Base-by-base conservation (phyloP, 2,113 vertebrate species). In the Albula glossodonta region DNA sequence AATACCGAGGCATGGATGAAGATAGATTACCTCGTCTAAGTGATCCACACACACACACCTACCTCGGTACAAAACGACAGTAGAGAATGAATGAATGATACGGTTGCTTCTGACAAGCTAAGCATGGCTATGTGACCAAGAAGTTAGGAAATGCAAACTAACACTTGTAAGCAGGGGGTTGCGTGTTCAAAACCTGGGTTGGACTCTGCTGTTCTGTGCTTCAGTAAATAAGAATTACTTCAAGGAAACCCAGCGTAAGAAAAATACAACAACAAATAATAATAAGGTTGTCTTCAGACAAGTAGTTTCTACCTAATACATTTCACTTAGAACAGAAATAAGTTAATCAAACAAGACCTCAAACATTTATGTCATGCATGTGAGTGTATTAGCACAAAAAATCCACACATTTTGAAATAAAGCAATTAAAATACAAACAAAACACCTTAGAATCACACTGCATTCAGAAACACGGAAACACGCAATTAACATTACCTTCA, bases 401-500 rank as follows among this genome's bases (percentile, higher is more conserved):
- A 66, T 31, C 70, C 70, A 74, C n/a, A n/a, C 3, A 74, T 9
- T 5, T 70, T 74, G n/a, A 74, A 31, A 70, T 70, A n/a, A 77
- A 31, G 52, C 60, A 86, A 80, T 49, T 6, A 77, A 78, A 78
- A 31, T n/a, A 4, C 25, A 50, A 13, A 48, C 83, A 84, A 51
- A 51, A 4, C 50, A 52, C 4, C 82, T 17, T 2, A 53, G 19
- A 15, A 74, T 81, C 78, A 87, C 78, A 86, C 15, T 56, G 56
- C 49, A 66, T 56, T 66, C 22, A 41, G 7, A 78, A 84, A 88
- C 74, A 82, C 53, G 48, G 7, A 78, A 84, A 88, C 74, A 82
- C 53, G 48, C 52, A 48, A 48, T 49, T 79, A 93, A 90, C 90
- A 84, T 89, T 88, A 94, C 83, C 19, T 93, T 86, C 80, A 90